Base-by-base conservation (phyloP, 2,797 vertebrate species). In the Urophycis tenuis region DNA sequence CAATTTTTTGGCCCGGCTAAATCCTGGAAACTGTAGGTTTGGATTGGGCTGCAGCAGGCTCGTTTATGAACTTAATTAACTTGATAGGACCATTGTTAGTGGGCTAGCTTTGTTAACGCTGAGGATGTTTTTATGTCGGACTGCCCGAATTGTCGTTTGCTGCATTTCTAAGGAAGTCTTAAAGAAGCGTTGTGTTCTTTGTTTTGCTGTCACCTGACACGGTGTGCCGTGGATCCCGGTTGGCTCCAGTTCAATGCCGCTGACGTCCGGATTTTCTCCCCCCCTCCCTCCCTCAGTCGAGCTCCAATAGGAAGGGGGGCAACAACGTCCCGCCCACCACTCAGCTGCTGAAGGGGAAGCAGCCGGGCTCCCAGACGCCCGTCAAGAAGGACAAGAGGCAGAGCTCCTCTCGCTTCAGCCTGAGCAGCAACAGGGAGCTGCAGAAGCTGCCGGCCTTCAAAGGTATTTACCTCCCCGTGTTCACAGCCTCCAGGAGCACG, bases 361-460 rank as follows among this genome's bases (percentile, higher is more conserved):
- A 94, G 91, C 90, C 94, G 72, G 88, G 91, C 83, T 91, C 94
- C 67, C 96, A 96, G 88, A 91, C 94, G 75, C 85, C 92, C 80
- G 88, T 93, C 89, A 99, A 97, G 91, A 99, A 97, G 85, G 98
- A 99, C 86, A 99, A 96, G 85, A 94, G 96, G 17, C 95, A 95
- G 82, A 98, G 93, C 89, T 97, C 96, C 69, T 97, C 96, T 81
- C 93, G 96, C 79, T 96, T 97, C 90, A 97, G 93, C 79, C 87
- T 96, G 87, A 97, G 94, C 93, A 98, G 93, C 93, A 98, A 95
- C 86, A 91, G 97, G 84, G 97, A 99, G 88, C 96, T 99, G 71
- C 98, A 99, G 79, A 99, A 98, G 87, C 94, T 99, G 79, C 94
- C 96, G 0, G 94, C 95, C 82, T 94, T 99, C 79, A 99, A 99